Percentiles rank a stretch among this genome's conserved stretches.
These are phyloP conservation scores for Aphelocoma californica DNA, from an alignment of 2,797 vertebrate genomes.

Conservation along the genomic window DNA sequence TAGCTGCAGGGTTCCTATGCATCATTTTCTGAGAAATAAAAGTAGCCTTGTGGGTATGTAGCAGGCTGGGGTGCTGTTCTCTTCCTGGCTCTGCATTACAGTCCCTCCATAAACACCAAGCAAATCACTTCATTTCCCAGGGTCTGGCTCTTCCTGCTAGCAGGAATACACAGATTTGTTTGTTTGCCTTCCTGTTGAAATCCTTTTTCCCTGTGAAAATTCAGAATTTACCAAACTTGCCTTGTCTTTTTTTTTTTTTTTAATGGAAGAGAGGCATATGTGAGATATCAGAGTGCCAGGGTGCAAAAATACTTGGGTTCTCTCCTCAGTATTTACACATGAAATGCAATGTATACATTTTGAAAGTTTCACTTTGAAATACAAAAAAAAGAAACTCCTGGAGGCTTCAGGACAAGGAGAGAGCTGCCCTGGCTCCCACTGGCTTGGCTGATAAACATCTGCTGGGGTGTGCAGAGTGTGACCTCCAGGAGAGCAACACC, in stretches of 20 bases:
- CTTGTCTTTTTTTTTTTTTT: background rate
- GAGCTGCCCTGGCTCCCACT: rapidly evolving
- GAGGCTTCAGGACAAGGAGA: background rate
- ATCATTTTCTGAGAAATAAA: background rate
- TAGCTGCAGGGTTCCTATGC: background rate
- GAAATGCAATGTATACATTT: background rate
- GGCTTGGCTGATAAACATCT: background rate
- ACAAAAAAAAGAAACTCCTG: rapidly evolving
- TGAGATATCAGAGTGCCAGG: background rate
- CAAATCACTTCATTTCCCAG: background rate
- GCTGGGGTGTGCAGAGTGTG: background rate
- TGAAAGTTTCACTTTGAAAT: background rate
- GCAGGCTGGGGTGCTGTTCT: background rate
- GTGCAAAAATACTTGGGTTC: background rate
- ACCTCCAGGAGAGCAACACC: background rate
- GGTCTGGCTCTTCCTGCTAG: background rate
- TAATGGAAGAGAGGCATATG: background rate
- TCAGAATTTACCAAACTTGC: background rate
- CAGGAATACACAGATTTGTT: background rate
- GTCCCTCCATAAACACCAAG: background rate
- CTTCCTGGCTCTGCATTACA: background rate
- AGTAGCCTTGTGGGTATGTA: background rate
- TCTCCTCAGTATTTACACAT: background rate
- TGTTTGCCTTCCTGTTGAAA: background rate
- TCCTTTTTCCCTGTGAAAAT: background rate